These are phyloP conservation scores for Amyelois transitella DNA, from an alignment of 1,140 invertebrate species.

Conservation along the genomic window DNA sequence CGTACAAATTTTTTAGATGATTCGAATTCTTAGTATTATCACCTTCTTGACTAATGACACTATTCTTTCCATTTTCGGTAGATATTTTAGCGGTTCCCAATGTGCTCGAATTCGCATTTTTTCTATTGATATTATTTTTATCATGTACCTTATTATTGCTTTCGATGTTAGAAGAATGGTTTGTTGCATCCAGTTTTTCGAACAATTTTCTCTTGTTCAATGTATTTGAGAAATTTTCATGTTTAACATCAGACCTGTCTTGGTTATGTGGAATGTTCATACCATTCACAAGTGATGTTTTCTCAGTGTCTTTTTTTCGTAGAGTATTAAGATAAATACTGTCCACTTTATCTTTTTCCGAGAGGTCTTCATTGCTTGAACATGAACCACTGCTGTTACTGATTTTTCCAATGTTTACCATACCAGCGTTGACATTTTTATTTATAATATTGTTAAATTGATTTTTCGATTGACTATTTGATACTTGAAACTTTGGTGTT, in stretches of 20 bases:
- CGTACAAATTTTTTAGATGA: conserved; percentile 35
- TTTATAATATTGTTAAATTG: conserved; percentile 17
- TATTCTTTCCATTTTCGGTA: conserved; percentile 23
- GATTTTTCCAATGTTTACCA: conserved; percentile 21
- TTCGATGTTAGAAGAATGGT: conserved; percentile 23
- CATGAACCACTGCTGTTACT: conserved; percentile 30
- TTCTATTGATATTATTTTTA: conserved; percentile 24
- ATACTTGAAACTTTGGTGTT: conserved; percentile 32
- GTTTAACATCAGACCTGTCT: conserved; percentile 32
- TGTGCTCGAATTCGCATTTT: conserved; percentile 25
- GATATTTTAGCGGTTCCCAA: conserved; percentile 17
- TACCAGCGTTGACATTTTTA: background rate
- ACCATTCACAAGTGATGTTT: conserved; percentile 31
- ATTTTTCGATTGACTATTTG: conserved; percentile 31
- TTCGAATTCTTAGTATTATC: conserved; percentile 27
- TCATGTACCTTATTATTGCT: conserved; percentile 24
- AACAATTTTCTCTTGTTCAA: conserved; percentile 54
- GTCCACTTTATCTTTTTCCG: conserved; percentile 40
- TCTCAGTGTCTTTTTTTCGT: conserved; percentile 36
- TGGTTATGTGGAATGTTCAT: conserved; percentile 24
- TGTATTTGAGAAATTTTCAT: conserved; percentile 43
- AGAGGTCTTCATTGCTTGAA: conserved; percentile 33
- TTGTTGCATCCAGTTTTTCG: conserved; percentile 39
- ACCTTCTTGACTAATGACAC: conserved; percentile 20
- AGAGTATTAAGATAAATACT: conserved; percentile 33